Conservation (phyloP, 2,888 invertebrate species). For the Pterostichus niger region DNA sequence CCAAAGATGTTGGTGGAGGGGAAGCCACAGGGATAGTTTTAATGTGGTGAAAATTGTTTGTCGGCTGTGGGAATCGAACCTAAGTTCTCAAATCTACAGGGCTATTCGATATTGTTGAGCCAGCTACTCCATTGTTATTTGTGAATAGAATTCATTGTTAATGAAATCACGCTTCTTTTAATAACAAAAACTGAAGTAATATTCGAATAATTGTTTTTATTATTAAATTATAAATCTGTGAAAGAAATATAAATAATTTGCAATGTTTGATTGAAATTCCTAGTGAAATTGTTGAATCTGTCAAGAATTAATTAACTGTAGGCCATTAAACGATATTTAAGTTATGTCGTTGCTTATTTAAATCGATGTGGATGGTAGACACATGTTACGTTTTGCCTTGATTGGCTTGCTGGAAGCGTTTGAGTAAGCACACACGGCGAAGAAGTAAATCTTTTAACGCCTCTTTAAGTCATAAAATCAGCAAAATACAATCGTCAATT, state of each 20-base stretch:
- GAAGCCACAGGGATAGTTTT: too few species aligned
- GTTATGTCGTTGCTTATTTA: slow-evolving; percentile 35
- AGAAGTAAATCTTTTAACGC: slow-evolving; percentile 63
- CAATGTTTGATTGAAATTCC: not conserved
- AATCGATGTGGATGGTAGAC: slow-evolving; percentile 12
- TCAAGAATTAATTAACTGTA: slow-evolving; percentile 6
- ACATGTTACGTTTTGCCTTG: slow-evolving; percentile 49
- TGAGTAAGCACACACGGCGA: slow-evolving; percentile 49
- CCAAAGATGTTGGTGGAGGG: too few species aligned
- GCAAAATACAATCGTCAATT: slow-evolving; percentile 65
- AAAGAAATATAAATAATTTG: not conserved
- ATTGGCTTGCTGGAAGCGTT: slow-evolving; percentile 37
- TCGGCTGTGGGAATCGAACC: too few species aligned
- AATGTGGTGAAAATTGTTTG: too few species aligned
- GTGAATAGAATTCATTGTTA: too few species aligned
- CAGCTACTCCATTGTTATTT: too few species aligned
- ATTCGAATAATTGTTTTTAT: too few species aligned
- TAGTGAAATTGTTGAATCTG: slow-evolving; percentile 17
- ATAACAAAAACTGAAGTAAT: too few species aligned
- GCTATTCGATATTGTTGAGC: too few species aligned
- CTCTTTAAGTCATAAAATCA: slow-evolving; percentile 62
- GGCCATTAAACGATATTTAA: slow-evolving; percentile 22
- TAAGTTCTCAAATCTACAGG: too few species aligned
- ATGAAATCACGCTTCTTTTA: too few species aligned
- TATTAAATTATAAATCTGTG: too few species aligned